Conservation (phyloP, 2,113 vertebrate genomes). For the Jaculus jaculus region DNA sequence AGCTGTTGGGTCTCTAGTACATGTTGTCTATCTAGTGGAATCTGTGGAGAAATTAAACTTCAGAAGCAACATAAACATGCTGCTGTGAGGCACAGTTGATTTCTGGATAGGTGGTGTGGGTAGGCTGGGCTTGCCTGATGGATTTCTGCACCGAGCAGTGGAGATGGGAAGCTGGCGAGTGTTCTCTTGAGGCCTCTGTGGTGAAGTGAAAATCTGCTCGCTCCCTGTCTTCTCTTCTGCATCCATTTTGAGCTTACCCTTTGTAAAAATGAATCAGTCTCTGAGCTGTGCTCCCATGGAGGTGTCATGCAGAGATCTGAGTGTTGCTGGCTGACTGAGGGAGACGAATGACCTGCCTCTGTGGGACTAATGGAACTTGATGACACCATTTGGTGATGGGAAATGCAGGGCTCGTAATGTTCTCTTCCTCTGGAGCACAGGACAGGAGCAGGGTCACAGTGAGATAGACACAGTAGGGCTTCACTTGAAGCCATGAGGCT, state of each 20-base stretch:
- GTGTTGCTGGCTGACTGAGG: background rate
- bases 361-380: background rate
- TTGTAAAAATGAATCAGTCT: background rate
- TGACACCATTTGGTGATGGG: background rate
- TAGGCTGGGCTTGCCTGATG: background rate
- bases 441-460: background rate
- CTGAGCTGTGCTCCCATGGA: background rate
- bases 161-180: background rate
- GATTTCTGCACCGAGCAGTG: background rate
- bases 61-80: background rate
- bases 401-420: background rate
- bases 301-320: background rate
- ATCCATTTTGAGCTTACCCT: conserved; percentile 44
- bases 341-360: background rate
- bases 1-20: background rate
- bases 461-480: background rate
- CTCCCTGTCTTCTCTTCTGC: background rate
- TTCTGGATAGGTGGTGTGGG: background rate
- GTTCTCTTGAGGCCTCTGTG: conserved; percentile 26
- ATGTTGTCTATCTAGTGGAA: background rate
- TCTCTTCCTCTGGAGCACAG: background rate
- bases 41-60: conserved; percentile 45
- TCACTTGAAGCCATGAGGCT: fast-evolving
- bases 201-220: background rate
- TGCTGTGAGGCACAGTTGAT: background rate